A percentile compares a stretch with the other conserved stretches of the same genome.
phyloP scores from a whole-genome alignment of 2,113 vertebrate species.

The Sterna hirundo region DNA sequence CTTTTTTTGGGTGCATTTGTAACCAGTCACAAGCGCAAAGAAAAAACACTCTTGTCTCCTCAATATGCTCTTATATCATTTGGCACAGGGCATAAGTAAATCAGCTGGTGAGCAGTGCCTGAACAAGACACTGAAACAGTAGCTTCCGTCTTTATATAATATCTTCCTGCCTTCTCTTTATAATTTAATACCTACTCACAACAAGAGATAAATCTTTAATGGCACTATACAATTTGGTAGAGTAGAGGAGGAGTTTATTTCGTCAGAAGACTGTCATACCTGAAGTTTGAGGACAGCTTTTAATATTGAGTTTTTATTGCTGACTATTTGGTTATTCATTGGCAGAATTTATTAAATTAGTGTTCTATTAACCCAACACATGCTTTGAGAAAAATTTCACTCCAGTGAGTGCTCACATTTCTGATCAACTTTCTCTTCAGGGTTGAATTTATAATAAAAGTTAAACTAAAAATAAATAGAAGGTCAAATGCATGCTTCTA shows the following conservation, averaged over 20 bases:
- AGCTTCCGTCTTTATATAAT: background rate
- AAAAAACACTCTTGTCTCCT: background rate
- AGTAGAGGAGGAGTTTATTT: background rate
- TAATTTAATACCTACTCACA: background rate
- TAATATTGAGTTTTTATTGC: background rate
- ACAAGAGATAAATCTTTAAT: constrained; percentile 8
- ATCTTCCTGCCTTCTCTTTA: background rate
- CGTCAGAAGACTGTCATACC: background rate
- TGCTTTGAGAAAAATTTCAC: background rate
- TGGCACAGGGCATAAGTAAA: background rate
- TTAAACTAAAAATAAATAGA: background rate
- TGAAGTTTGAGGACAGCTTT: background rate
- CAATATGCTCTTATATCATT: background rate
- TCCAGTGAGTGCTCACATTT: background rate
- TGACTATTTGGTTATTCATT: background rate
- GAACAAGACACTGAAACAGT: background rate
- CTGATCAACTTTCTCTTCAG: background rate
- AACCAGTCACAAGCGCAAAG: background rate
- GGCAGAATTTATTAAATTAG: background rate
- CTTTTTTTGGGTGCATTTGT: background rate
- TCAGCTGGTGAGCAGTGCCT: background rate
- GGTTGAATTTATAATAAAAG: background rate
- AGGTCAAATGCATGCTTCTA: background rate
- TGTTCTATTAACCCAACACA: background rate
- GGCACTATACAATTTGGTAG: background rate